Evolutionary conservation across 2,797 vertebrate species (phyloP).

Genomic region (Synaphobranchus kaupii): DNA sequence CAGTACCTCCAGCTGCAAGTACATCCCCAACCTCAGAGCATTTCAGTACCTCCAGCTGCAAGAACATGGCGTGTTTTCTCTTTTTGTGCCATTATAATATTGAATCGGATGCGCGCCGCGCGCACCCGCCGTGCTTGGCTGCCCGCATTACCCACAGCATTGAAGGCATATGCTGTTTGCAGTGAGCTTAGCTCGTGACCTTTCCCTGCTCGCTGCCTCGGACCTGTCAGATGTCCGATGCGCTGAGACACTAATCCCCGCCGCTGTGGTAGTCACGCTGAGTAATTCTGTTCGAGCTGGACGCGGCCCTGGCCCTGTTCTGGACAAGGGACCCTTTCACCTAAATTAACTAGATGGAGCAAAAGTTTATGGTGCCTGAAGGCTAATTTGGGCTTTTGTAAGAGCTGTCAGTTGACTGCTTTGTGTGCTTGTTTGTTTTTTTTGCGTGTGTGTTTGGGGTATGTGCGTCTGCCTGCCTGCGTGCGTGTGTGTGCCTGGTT

Average conservation of each 20-base stretch:
- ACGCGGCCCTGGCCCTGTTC: constrained; percentile 34
- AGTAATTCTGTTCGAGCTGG: constrained; percentile 28
- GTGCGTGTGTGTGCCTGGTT: neutral
- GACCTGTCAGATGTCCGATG: neutral
- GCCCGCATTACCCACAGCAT: neutral
- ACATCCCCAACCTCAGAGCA: too few species aligned
- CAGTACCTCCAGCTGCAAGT: too few species aligned
- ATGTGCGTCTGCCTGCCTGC: neutral
- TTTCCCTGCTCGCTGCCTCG: constrained; percentile 27
- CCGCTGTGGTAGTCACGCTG: constrained; percentile 31
- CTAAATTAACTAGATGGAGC: constrained; percentile 42
- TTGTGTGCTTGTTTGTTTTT: neutral
- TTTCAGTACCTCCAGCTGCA: too few species aligned
- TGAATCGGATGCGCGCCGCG: neutral
- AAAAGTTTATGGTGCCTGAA: constrained; percentile 38
- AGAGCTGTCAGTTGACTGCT: neutral
- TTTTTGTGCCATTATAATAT: neutral
- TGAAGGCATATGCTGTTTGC: neutral
- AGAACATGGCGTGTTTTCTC: too few species aligned
- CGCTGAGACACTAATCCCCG: neutral
- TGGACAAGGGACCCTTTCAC: neutral
- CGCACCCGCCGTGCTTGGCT: neutral
- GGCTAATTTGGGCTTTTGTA: constrained; percentile 39
- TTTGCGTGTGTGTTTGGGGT: neutral
- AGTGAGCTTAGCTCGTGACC: neutral